phyloP scores from a whole-genome alignment of 2,113 vertebrate genomes.

The Sorex araneus region DNA sequence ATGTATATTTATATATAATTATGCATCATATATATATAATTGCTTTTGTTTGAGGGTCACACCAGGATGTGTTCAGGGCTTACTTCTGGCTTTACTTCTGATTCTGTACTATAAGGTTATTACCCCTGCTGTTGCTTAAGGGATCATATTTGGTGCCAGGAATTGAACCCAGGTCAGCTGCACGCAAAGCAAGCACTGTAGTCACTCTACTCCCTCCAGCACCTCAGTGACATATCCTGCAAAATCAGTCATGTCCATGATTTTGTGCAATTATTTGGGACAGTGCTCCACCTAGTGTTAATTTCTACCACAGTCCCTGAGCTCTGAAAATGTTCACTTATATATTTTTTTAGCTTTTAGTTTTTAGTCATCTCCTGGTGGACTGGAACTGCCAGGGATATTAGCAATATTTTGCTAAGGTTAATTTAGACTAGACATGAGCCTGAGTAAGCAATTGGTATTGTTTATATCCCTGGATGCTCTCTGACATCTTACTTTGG shows the following conservation, averaged over 20 bases:
- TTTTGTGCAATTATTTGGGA: neutral
- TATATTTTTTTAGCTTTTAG: no score
- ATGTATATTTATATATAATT: neutral
- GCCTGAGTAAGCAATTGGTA: neutral
- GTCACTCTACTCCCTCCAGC: no score
- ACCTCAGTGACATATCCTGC: neutral
- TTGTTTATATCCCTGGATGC: neutral
- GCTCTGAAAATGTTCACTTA: neutral
- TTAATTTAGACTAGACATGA: neutral
- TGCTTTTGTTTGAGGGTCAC: no score
- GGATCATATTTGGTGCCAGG: no score
- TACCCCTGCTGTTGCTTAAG: no score
- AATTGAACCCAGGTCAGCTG: no score
- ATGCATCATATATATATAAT: no score
- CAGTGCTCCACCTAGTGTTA: neutral
- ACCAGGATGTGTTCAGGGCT: no score
- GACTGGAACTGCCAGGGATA: neutral
- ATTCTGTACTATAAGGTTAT: no score
- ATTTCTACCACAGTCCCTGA: neutral
- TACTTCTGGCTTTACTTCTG: no score
- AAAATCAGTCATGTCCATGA: neutral
- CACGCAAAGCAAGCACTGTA: no score
- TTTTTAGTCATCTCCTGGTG: neutral
- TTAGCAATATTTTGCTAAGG: neutral
- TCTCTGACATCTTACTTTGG: neutral